phyloP scores from a whole-genome alignment of 2,888 invertebrate genomes.

The Xanthorhoe designata region DNA sequence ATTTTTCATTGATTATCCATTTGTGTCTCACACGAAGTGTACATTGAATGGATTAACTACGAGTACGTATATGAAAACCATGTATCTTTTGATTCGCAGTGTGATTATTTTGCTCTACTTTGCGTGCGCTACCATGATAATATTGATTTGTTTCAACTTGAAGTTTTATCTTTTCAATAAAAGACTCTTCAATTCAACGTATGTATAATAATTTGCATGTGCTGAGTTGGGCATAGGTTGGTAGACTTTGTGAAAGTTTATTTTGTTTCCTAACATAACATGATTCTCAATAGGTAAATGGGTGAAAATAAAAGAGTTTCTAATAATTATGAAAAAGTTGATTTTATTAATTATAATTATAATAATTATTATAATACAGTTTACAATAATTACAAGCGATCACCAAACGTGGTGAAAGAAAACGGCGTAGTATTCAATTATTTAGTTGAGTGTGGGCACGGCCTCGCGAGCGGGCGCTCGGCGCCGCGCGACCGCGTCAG shows the following conservation, averaged over 20 bases:
- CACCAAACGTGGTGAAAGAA: conserved; percentile 85
- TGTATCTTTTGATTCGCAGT: background rate
- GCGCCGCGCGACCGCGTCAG: conserved; percentile 44
- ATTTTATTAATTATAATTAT: conserved; percentile 85
- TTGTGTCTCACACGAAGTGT: background rate
- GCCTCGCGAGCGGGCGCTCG: conserved; percentile 53
- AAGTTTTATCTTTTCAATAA: background rate
- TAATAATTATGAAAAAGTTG: conserved; percentile 86
- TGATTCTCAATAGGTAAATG: too few species aligned
- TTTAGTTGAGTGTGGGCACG: conserved; percentile 59
- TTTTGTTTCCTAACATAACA: too few species aligned
- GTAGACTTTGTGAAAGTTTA: background rate
- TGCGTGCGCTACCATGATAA: background rate
- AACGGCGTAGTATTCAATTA: conserved; percentile 84
- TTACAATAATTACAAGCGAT: conserved; percentile 86
- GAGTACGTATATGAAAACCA: background rate
- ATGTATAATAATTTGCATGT: background rate
- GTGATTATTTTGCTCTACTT: background rate
- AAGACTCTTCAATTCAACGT: background rate
- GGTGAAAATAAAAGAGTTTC: conserved; percentile 67
- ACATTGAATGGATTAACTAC: background rate
- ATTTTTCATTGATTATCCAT: conserved; percentile 1
- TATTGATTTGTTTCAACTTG: background rate
- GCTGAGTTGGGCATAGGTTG: background rate
- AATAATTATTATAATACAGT: conserved; percentile 86